Conservation (phyloP, 2,797 vertebrate species). For the Mus caroli region DNA sequence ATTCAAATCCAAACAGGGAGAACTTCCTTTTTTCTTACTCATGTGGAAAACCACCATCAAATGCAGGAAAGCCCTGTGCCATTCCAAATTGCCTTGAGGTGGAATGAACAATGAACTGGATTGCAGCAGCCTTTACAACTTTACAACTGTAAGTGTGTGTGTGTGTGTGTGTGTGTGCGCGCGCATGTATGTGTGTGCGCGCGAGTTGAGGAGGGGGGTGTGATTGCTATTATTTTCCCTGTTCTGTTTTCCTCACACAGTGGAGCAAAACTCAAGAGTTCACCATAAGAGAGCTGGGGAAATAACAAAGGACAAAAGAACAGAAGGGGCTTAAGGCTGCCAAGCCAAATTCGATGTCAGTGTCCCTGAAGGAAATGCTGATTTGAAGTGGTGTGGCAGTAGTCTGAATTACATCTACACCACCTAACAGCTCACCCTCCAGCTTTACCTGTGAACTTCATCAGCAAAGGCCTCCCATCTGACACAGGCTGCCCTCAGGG, state of each 20-base stretch:
- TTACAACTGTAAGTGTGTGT: not conserved
- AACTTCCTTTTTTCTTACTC: not conserved
- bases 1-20: not conserved
- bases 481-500: not conserved
- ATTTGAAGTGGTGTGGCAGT: not conserved
- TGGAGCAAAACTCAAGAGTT: constrained; percentile 16
- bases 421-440: not conserved
- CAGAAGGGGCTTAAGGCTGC: constrained; percentile 26
- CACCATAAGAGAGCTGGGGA: not conserved
- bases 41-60: not conserved
- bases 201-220: fast-evolving
- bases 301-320: constrained; percentile 6
- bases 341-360: not conserved
- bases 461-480: not conserved
- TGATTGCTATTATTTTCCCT: not conserved
- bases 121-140: not conserved
- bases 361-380: not conserved
- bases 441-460: not conserved
- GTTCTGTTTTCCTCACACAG: not conserved
- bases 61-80: not conserved
- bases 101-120: not conserved
- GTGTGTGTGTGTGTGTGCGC: no score
- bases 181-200: no score
- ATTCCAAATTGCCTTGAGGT: not conserved
- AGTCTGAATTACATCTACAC: not conserved